These are phyloP conservation scores for Choristoneura fumiferana DNA, from an alignment of 1,140 invertebrate species.

Conservation along the genomic window DNA sequence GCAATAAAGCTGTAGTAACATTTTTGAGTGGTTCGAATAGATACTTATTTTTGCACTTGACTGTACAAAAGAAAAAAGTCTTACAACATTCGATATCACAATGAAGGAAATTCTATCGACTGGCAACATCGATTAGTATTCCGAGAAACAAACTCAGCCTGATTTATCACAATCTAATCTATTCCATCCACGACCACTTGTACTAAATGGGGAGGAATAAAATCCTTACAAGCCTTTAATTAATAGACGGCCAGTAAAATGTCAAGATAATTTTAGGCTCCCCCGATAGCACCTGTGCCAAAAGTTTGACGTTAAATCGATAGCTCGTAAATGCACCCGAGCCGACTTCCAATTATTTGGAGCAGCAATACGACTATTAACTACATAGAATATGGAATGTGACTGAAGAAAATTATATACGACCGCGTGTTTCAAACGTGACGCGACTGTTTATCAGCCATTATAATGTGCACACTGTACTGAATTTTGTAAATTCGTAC, in stretches of 20 bases:
- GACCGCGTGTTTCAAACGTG: no score
- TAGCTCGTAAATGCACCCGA: slow-evolving; percentile 15
- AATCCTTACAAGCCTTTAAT: slow-evolving; percentile 40
- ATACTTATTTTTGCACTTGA: no score
- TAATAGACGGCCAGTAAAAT: slow-evolving; percentile 45
- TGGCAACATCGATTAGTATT: slow-evolving; percentile 1
- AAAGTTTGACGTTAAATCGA: slow-evolving; percentile 50
- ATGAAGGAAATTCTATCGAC: slow-evolving; percentile 1
- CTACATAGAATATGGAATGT: no score
- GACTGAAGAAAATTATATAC: no score
- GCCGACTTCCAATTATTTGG: not conserved
- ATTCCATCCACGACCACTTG: not conserved
- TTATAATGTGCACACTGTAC: no score
- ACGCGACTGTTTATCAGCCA: no score
- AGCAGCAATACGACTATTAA: no score
- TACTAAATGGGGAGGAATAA: not conserved
- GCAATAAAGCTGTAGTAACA: no score
- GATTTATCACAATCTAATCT: slow-evolving; percentile 2
- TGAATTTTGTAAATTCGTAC: no score
- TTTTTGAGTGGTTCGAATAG: no score
- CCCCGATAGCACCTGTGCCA: slow-evolving; percentile 45
- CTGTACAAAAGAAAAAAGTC: no score
- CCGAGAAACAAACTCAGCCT: not conserved
- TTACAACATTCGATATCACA: not conserved
- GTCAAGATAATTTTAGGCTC: slow-evolving; percentile 53